Evolutionary conservation across 2,113 vertebrate species (phyloP), one percentile per base, ranked within the genome.

Genomic region (Peromyscus polionotus): DNA sequence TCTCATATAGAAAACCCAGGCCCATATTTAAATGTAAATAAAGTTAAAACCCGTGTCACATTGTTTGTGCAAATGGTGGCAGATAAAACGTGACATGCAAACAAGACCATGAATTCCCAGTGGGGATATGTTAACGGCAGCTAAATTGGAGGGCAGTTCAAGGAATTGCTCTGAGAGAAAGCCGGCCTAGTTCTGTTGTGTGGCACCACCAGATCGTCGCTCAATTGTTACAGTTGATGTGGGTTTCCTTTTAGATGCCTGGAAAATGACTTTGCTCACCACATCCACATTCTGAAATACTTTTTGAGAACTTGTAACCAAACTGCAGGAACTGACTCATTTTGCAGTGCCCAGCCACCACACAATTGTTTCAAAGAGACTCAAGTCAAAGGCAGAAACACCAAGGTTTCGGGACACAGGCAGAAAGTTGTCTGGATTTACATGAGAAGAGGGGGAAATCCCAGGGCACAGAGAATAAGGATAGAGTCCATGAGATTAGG

Each of bases 221-320:
- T 99, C 98, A 98, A 97, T 98, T 98, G 98, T 99, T 99, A 99
- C 99, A 99, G 99, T 99, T 99, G 99, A 99, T 99, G 99, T 99
- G 99, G 99, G 99, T 99, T 99, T 99, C 99, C 99, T 99, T 99
- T 99, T 98, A 99, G 99, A 99, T 99, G 99, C 99, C 99, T 99
- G 98, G 98, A 99, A 99, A 99, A 99, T 99, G 99, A 99, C 99
- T 99, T 98, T 97, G 98, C 98, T 99, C 98, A 99, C 99, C 99
- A 99, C 99, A 99, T 99, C 99, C 99, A 99, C 99, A 98, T 99
- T 99, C 98, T 99, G 98, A 99, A 99, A 99, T 98, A 98, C 96
- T 98, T 98, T 98, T 99, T 99, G 98, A 99, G 98, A 99, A 99
- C 98, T 99, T 98, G 98, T 99, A 99, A 99, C 98, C 98, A 98